Evolutionary conservation across 2,797 vertebrate genomes (phyloP), one percentile per base, ranked within the genome.

Genomic region (Tokudaia muenninki): DNA sequence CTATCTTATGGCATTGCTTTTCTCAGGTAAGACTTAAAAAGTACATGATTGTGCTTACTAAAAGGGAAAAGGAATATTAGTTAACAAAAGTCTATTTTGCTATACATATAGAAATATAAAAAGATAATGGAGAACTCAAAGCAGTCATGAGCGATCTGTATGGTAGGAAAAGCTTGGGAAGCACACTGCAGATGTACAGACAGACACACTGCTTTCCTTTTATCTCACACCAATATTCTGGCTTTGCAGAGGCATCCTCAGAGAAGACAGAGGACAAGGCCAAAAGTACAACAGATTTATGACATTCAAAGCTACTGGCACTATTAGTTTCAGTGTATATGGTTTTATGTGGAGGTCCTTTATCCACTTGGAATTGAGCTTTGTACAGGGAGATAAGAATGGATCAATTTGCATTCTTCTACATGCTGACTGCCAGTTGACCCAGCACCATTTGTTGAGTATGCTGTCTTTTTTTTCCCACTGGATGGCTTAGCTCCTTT

Each of bases 101-200:
- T 99, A 99, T 99, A 99, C 99, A 99, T 99, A 99, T 98, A 99
- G 99, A 99, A 99, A 99, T 99, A 99, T 98, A 99, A 98, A 99
- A 99, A 99, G 99, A 99, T 99, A 99, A 99, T 99, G 98, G 98
- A 98, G 98, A 98, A 98, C 98, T 98, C 98, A 99, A 99, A 99
- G 99, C 99, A 99, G 99, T 98, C 99, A 99, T 98, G 99, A 99
- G 99, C 99, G 98, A 98, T 99, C 99, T 99, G 99, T 99, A 99
- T 99, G 99, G 99, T 98, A 99, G 99, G 99, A 98, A 99, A 98
- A 99, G 99, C 96, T 95, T 98, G 99, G 96, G 98, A n/a, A 98
- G 98, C 98, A 99, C 99, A 99, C 99, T 98, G 98, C 98, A 97
- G 98, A 98, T 99, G 99, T 99, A 99, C 99, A 99, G 99, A 99